These are phyloP conservation scores for Poecile atricapillus DNA, from an alignment of 2,113 vertebrate genomes.

Conservation along the genomic window DNA sequence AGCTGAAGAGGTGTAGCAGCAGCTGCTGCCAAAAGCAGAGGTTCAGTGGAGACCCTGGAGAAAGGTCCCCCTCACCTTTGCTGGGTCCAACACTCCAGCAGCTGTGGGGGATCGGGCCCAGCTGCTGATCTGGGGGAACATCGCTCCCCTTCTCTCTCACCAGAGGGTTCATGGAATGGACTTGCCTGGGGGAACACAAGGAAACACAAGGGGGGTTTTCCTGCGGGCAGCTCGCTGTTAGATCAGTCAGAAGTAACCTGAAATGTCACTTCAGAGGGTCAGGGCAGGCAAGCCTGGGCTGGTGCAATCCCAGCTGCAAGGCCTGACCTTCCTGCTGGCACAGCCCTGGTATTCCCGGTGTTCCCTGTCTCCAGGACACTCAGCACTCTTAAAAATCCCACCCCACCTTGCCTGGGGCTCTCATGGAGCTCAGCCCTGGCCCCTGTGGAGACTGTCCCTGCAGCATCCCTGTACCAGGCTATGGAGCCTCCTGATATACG, in stretches of 20 bases:
- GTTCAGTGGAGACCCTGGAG: background rate
- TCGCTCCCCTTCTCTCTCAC: background rate
- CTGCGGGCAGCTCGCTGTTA: background rate
- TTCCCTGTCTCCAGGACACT: background rate
- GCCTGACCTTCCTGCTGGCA: background rate
- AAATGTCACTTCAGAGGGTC: background rate
- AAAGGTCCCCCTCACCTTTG: background rate
- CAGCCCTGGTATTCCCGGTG: background rate
- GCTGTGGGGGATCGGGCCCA: background rate
- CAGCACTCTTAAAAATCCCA: background rate
- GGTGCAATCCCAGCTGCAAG: background rate
- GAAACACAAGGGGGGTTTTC: background rate
- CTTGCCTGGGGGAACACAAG: background rate
- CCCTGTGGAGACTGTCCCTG: rapidly evolving
- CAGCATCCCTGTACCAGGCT: background rate
- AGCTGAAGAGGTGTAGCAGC: background rate
- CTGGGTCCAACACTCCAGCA: background rate
- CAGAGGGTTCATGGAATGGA: background rate
- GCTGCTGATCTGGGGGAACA: background rate
- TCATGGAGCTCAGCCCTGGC: background rate
- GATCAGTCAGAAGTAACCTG: background rate
- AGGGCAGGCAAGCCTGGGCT: background rate
- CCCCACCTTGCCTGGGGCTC: background rate
- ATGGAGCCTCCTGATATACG: rapidly evolving
- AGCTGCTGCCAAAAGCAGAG: background rate